Evolutionary conservation across 1,140 invertebrate genomes (phyloP).

Genomic region (Heliconius himera): DNA sequence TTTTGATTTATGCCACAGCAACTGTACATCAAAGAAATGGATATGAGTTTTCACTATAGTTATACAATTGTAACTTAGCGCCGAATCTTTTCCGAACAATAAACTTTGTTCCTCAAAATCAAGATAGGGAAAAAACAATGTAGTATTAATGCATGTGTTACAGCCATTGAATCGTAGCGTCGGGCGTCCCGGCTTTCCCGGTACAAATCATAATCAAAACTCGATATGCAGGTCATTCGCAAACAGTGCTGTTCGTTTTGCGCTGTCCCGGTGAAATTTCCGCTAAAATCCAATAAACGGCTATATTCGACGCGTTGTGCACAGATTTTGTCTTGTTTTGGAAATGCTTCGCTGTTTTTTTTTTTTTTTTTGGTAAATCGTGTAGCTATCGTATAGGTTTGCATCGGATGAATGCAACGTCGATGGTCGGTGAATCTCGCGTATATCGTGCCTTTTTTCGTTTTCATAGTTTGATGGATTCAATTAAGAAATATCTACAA

Average conservation of each 20-base stretch:
- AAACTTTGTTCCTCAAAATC: slow-evolving; percentile 4
- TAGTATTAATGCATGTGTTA: slow-evolving; percentile 27
- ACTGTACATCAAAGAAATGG: background rate
- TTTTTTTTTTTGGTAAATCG: slow-evolving; percentile 34
- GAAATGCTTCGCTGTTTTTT: slow-evolving; percentile 46
- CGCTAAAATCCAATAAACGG: slow-evolving; percentile 75
- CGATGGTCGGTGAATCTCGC: slow-evolving; percentile 11
- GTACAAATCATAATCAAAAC: slow-evolving; percentile 73
- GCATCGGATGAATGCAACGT: slow-evolving; percentile 32
- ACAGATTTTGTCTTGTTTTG: slow-evolving; percentile 47
- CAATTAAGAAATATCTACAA: slow-evolving; percentile 11
- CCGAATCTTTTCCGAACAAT: background rate
- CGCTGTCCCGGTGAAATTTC: slow-evolving; percentile 64
- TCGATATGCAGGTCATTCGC: slow-evolving; percentile 68
- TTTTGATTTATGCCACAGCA: background rate
- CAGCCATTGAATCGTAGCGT: slow-evolving; percentile 33
- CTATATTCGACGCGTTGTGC: slow-evolving; percentile 41
- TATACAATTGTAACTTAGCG: background rate
- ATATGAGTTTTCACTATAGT: background rate
- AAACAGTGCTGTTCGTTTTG: slow-evolving; percentile 62
- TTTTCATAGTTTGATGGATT: slow-evolving; percentile 14
- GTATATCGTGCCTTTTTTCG: background rate
- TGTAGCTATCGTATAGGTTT: slow-evolving; percentile 30
- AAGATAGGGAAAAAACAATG: slow-evolving; percentile 22
- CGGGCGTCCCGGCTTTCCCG: slow-evolving; percentile 42